phyloP scores from a whole-genome alignment of 2,113 vertebrate species.

The Synodontis membranacea region DNA sequence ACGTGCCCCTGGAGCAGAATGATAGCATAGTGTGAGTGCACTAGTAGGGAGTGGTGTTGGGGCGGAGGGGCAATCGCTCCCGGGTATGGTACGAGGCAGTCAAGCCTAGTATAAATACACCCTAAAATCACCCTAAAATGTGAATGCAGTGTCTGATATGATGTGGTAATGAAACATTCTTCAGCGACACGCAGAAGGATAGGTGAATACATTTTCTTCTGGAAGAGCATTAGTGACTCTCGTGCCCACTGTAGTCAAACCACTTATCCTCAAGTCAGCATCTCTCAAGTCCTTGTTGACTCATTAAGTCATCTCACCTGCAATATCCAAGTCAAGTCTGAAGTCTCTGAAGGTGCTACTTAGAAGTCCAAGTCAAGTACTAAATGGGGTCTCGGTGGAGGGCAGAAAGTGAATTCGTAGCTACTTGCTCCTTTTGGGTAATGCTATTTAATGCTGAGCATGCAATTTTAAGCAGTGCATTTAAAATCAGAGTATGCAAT shows the following conservation, averaged over 20 bases:
- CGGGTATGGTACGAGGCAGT: too few relatives aligned
- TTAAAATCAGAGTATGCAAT: background rate
- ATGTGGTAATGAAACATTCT: background rate
- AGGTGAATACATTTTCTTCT: background rate
- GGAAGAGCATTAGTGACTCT: background rate
- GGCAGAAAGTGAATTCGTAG: background rate
- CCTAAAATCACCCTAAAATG: too few relatives aligned
- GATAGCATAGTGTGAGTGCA: too few relatives aligned
- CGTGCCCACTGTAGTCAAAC: background rate
- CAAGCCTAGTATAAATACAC: too few relatives aligned
- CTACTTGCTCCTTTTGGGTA: background rate
- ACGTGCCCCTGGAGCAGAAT: too few relatives aligned
- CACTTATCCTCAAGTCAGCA: background rate
- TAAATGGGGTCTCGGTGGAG: background rate
- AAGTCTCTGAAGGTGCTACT: background rate
- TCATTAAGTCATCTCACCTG: background rate
- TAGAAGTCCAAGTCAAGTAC: background rate
- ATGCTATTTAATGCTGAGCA: background rate
- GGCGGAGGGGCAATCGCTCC: too few relatives aligned
- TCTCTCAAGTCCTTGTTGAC: background rate
- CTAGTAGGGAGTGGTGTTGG: too few relatives aligned
- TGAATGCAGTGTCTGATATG: background rate
- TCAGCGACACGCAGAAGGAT: background rate
- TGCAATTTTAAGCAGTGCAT: background rate
- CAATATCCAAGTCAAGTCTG: background rate